Base-by-base conservation (phyloP, 1,140 invertebrate species). In the Halesus radiatus region DNA sequence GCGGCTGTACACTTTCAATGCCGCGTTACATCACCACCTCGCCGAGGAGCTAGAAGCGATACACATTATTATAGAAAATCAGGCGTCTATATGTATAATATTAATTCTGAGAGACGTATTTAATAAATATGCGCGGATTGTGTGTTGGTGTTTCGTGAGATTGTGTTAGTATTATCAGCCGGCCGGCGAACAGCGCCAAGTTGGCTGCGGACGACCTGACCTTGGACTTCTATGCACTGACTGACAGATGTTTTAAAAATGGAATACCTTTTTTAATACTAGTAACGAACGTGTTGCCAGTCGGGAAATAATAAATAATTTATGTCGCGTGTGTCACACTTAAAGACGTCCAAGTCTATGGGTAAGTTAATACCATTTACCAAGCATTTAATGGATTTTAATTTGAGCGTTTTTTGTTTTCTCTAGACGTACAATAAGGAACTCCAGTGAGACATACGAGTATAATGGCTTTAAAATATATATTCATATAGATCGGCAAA, bases 161-260 rank as follows among this genome's bases (percentile, higher is more conserved):
- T 18, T 26, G 68, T 72, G 68, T 72, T 15, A 22, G 16, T 74
- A 60, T 56, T 75, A 75, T 32, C 58, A 52, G 72, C 72, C 72
- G 72, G 72, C 72, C 72, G 72, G 72, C 72, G 45, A 56, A 18
- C 72, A 75, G 72, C 72, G 72, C 72, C 72, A 75, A 75, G 15
- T 75, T 75, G 72, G 72, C 72, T 75, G 26, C 53, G 26, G 50
- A 45, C 68, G 26, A 15, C 26, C 32, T 32, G 72, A 75, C 72
- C 72, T 75, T 75, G 72, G 72, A 15, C 52, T 56, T 58, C 72
- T 75, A 75, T 75, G 72, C 72, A 54, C 52, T 75, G 70, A 74
- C 70, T 53, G 72, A 75, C 72, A 60, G 53, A 32, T 58, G 53
- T 56, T 75, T 75, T 75, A 75, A 58, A 29, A 29, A 29, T 5